Conservation (phyloP, 2,113 vertebrate genomes). For the Cepphus grylle region DNA sequence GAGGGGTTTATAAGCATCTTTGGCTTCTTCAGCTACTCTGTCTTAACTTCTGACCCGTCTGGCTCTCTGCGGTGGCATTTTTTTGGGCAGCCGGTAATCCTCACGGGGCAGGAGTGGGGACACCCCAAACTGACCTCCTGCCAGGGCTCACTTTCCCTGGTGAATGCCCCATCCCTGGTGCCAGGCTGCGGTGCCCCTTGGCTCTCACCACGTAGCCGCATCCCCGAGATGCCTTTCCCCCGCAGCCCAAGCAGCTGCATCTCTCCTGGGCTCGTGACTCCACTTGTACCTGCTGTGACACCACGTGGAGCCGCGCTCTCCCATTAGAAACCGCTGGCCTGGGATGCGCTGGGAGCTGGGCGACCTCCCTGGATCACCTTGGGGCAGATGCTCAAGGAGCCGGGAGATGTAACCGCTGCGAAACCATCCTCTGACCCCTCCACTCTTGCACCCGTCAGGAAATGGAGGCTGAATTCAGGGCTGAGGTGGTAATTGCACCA, state of each 20-base stretch:
- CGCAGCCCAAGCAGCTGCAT: background rate
- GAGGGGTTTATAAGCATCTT: background rate
- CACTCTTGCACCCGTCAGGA: rapidly evolving
- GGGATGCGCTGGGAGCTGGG: background rate
- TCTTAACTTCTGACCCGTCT: background rate
- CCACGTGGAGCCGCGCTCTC: background rate
- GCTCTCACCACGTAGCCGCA: background rate
- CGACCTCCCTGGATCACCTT: background rate
- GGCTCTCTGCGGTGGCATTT: background rate
- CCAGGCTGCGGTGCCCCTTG: background rate
- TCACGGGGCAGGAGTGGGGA: background rate
- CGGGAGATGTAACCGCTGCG: background rate
- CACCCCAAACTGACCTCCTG: background rate
- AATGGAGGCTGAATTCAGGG: background rate
- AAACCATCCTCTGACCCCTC: background rate
- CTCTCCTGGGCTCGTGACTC: background rate
- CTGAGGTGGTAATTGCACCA: background rate
- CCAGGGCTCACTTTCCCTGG: rapidly evolving
- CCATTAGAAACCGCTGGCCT: rapidly evolving
- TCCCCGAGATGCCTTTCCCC: rapidly evolving
- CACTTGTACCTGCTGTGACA: background rate
- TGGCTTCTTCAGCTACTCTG: background rate
- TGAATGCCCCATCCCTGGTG: rapidly evolving
- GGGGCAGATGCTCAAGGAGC: background rate
- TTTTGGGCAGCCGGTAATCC: background rate